Evolutionary conservation across 2,797 vertebrate genomes (phyloP).

Genomic region (Phaenicophaeus curvirostris): DNA sequence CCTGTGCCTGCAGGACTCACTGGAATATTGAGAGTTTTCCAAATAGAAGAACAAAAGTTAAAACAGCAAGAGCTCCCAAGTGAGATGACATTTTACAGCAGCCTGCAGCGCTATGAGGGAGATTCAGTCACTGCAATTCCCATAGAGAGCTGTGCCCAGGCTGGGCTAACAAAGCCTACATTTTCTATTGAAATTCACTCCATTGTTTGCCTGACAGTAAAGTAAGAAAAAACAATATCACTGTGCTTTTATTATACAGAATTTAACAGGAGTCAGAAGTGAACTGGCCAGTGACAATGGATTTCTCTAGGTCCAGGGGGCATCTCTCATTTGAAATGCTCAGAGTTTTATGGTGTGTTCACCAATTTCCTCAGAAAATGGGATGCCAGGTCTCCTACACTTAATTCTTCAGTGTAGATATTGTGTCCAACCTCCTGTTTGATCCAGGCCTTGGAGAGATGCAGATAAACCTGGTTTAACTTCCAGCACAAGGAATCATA

Average conservation of each 20-base stretch:
- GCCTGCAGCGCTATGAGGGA: neutral
- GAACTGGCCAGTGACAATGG: neutral
- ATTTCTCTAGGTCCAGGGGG: neutral
- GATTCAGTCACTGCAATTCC: neutral
- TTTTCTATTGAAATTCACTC: neutral
- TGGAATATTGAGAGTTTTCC: constrained; percentile 18
- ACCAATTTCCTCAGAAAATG: neutral
- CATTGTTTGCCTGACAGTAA: neutral
- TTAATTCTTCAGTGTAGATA: neutral
- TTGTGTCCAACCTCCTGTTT: neutral
- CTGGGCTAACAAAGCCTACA: neutral
- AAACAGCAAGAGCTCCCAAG: neutral
- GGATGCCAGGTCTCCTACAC: neutral
- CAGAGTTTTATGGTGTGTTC: neutral
- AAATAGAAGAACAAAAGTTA: constrained; percentile 13
- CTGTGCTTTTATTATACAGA: neutral
- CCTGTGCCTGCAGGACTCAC: neutral
- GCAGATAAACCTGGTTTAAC: neutral
- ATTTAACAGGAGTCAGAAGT: neutral
- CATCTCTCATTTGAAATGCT: neutral
- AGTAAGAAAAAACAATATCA: neutral
- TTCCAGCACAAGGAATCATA: neutral
- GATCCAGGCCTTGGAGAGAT: neutral
- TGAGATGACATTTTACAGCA: neutral
- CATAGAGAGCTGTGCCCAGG: neutral